These are phyloP conservation scores for Thereva nobilitata DNA, from an alignment of 2,888 invertebrate genomes.

Conservation along the genomic window DNA sequence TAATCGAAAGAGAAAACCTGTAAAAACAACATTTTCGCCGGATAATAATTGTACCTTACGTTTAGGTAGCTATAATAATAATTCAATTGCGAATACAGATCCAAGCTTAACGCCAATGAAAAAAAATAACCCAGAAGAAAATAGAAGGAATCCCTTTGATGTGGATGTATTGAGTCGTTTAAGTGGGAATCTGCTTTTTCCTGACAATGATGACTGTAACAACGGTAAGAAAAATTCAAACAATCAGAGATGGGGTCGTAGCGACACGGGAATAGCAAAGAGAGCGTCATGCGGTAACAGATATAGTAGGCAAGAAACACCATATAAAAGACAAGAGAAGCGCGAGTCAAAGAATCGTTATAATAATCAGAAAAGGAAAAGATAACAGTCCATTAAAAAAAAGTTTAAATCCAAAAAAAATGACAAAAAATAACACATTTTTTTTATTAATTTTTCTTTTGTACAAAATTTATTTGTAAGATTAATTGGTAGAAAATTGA, in stretches of 20 bases:
- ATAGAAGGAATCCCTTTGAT: constrained; percentile 4
- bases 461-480: no score
- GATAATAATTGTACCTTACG: neutral
- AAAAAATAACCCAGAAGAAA: neutral
- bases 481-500: no score
- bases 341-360: no score
- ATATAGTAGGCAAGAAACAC: neutral
- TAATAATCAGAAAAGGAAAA: no score
- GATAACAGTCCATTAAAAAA: no score
- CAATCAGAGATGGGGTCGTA: neutral
- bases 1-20: neutral
- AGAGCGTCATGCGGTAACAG: neutral
- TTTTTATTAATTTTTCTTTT: no score
- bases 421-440: no score
- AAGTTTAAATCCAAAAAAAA: no score
- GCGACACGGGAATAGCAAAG: neutral
- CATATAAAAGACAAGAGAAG: neutral
- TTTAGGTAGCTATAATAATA: neutral
- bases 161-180: constrained; percentile 6
- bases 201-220: neutral
- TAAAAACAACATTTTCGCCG: neutral
- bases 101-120: neutral
- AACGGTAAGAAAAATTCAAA: neutral
- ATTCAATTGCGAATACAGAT: neutral
- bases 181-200: neutral